Evolutionary conservation across 2,113 vertebrate genomes (phyloP).

Genomic region (Malurus cyaneus): DNA sequence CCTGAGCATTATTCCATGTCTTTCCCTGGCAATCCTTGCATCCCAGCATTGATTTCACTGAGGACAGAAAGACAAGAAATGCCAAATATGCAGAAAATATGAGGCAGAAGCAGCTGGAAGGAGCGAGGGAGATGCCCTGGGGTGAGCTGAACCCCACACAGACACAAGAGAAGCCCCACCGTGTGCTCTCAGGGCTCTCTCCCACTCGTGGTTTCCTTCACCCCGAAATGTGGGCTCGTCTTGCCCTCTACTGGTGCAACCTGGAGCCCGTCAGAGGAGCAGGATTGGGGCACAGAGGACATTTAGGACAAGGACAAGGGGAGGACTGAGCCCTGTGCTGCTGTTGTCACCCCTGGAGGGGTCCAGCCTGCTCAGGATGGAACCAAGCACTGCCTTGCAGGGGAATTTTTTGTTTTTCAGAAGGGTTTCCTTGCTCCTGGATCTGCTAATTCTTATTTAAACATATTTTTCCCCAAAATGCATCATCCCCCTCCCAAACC

Average conservation of each 20-base stretch:
- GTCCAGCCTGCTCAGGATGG: not conserved
- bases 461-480: rapidly evolving
- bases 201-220: not conserved
- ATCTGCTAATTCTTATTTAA: not conserved
- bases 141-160: not conserved
- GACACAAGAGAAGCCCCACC: not conserved
- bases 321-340: not conserved
- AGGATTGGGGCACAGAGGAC: not conserved
- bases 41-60: rapidly evolving
- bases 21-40: not conserved
- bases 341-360: rapidly evolving
- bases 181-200: not conserved
- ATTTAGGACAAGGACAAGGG: not conserved
- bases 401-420: not conserved
- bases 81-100: not conserved
- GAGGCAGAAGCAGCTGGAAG: not conserved
- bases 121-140: rapidly evolving
- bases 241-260: conserved; percentile 50
- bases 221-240: not conserved
- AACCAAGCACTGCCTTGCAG: not conserved
- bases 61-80: not conserved
- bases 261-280: not conserved
- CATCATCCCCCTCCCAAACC: rapidly evolving
- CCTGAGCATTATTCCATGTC: not conserved
- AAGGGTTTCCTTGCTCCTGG: not conserved